Conservation (phyloP, 2,797 vertebrate species). For the Toxotes lorentzi region DNA sequence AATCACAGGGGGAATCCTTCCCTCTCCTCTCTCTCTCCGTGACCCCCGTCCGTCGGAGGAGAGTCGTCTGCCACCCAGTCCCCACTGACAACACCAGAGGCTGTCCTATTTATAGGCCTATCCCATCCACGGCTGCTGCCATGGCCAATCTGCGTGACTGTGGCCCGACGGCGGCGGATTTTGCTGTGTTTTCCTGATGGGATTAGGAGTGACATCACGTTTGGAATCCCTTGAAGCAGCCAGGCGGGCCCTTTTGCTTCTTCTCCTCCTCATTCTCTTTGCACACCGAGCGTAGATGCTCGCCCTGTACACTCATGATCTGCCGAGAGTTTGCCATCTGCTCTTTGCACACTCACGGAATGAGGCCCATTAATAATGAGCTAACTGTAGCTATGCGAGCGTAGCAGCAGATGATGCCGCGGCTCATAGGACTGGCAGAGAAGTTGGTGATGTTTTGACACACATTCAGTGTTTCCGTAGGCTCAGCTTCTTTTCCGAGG, state of each 20-base stretch:
- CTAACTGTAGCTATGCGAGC: conserved; percentile 46
- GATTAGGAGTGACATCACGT: conserved; percentile 80
- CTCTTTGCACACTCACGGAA: conserved; percentile 52
- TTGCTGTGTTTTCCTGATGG: conserved; percentile 72
- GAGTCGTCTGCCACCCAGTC: conserved; percentile 71
- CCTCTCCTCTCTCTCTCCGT: conserved; percentile 11
- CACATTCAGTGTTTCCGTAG: neutral
- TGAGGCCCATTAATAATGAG: conserved; percentile 59
- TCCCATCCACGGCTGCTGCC: conserved; percentile 69
- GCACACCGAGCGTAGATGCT: conserved; percentile 24
- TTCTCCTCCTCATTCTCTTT: conserved; percentile 9
- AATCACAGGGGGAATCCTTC: conserved; percentile 75
- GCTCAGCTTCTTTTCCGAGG: neutral
- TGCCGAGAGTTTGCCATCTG: conserved; percentile 68
- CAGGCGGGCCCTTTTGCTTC: conserved; percentile 34
- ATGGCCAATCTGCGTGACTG: conserved; percentile 76
- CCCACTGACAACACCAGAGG: conserved; percentile 73
- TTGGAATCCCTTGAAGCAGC: conserved; percentile 77
- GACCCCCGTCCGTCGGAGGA: conserved; percentile 44
- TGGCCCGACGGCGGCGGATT: conserved; percentile 66
- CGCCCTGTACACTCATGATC: conserved; percentile 44
- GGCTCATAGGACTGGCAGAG: conserved; percentile 26
- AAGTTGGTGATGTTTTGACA: conserved; percentile 51
- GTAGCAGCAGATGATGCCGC: conserved; percentile 28
- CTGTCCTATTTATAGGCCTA: conserved; percentile 75